Base-by-base conservation (phyloP, 30 jellyfish, hydroid and myxozoan genomes). In the Sanderia malayensis region DNA sequence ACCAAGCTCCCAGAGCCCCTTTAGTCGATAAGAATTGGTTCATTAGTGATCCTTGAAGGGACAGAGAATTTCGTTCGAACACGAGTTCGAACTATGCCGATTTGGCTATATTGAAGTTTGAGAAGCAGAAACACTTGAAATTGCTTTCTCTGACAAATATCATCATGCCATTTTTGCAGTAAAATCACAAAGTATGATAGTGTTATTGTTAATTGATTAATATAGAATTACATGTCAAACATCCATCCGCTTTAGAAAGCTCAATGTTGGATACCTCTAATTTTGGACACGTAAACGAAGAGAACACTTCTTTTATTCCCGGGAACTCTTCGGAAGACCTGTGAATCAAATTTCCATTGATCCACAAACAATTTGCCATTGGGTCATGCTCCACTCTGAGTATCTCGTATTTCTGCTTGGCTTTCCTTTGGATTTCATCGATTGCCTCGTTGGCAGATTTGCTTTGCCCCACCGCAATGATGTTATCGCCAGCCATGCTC, bases 211-310 rank as follows among this genome's bases (percentile, higher is more conserved):
- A 81, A 7, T 37, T 27, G 32, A 81, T 45, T 1, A 88, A 66
- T 0, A 88, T 17, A 23, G 95, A 88, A 15, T 83, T 82, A 47
- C 96, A 83, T 4, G 96, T 90, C 80, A 90, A 62, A 31, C 86
- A 91, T 8, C 96, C 98, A 73, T 90, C 98, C 0, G 79, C 95
- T 84, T 90, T 90, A 33, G 59, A 24, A 47, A 90, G 47, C 66
- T 90, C 98, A 18, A 87, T 23, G 32, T 76, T 70, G 0, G 78
- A 21, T 6, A 90, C 73, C 22, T 73, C 82, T 1, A 76, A 28
- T 52, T 67, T 83, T 18, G 68, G 79, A n/a, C 78, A 66, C 32
- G 49, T 31, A 9, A 90, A 75, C 31, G 58, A 20, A 26, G 70
- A 72, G 53, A 76, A 83, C n/a, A 57, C 86, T 25, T 63, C 47